Evolutionary conservation across 2,888 invertebrate species (phyloP).

Genomic region (Anaspis maculata): DNA sequence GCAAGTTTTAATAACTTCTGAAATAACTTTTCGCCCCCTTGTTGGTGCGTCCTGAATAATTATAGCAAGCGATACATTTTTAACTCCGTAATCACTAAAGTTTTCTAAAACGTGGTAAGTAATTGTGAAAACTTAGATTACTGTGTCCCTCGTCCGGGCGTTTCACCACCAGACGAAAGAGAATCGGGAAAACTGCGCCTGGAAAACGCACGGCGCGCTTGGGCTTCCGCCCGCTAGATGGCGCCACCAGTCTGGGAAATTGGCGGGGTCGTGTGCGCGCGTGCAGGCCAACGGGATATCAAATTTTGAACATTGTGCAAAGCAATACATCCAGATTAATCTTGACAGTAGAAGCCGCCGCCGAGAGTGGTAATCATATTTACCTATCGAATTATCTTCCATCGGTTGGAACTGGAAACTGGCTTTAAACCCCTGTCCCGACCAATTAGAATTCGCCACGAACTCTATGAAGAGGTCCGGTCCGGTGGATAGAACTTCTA

Average conservation of each 20-base stretch:
- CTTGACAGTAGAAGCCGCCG: constrained; percentile 1
- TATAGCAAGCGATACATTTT: constrained; percentile 9
- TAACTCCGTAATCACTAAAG: constrained; percentile 8
- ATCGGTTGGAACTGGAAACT: constrained; percentile 63
- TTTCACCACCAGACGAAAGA: too few relatives aligned
- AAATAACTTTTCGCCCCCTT: constrained; percentile 13
- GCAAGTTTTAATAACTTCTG: constrained; percentile 15
- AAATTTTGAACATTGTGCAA: constrained; percentile 2
- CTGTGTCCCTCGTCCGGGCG: constrained; percentile 2
- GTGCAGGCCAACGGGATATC: not conserved
- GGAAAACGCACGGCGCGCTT: too few relatives aligned
- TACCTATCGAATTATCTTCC: constrained; percentile 44
- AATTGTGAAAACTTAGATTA: constrained; percentile 10
- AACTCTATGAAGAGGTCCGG: constrained; percentile 76
- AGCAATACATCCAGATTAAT: constrained; percentile 4
- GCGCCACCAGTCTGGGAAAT: constrained; percentile 1
- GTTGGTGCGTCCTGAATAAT: constrained; percentile 6
- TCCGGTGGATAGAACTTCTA: constrained; percentile 76
- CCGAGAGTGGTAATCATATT: constrained; percentile 10
- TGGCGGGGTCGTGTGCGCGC: too few relatives aligned
- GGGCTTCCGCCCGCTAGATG: constrained; percentile 5
- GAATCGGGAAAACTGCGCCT: too few relatives aligned
- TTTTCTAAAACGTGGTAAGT: constrained; percentile 7
- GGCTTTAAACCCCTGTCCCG: constrained; percentile 72
- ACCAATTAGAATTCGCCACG: constrained; percentile 71